Percentiles rank a stretch among this genome's conserved stretches.
Evolutionary conservation across 1,140 invertebrate species (phyloP).

Genomic region (Pissodes strobi): DNA sequence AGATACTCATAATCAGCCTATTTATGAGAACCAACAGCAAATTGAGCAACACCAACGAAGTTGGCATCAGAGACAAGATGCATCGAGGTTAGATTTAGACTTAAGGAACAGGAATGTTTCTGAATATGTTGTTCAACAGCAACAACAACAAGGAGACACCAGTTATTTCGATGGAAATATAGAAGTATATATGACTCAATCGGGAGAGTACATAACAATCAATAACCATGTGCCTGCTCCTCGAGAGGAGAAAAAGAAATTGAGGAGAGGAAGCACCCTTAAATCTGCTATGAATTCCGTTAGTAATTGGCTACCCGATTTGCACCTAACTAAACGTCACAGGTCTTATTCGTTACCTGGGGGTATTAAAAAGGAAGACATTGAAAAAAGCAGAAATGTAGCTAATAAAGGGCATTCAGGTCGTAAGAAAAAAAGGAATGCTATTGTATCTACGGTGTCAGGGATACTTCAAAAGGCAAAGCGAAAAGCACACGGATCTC

Average conservation of each 20-base stretch:
- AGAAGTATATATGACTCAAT: conserved; percentile 76
- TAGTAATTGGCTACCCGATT: conserved; percentile 78
- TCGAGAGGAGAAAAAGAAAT: conserved; percentile 70
- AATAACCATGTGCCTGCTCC: conserved; percentile 59
- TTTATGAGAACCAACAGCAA: conserved; percentile 58
- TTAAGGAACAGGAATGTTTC: conserved; percentile 56
- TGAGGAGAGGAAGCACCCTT: conserved; percentile 69
- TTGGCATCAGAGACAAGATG: conserved; percentile 56
- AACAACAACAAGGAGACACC: conserved; percentile 37
- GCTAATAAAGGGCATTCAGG: conserved; percentile 55
- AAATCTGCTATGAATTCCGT: conserved; percentile 81
- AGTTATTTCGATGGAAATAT: conserved; percentile 60
- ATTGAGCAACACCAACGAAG: conserved; percentile 57
- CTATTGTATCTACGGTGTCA: conserved; percentile 77
- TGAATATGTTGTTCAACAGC: conserved; percentile 52
- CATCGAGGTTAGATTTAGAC: conserved; percentile 55
- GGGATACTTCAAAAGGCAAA: conserved; percentile 80
- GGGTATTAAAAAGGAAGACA: conserved; percentile 65
- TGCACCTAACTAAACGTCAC: conserved; percentile 76
- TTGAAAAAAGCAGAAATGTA: conserved; percentile 59
- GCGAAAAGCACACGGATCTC: conserved; percentile 62
- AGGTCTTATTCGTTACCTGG: conserved; percentile 80
- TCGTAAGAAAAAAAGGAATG: conserved; percentile 73
- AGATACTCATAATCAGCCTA: conserved; percentile 58
- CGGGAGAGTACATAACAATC: conserved; percentile 76